Evolutionary conservation across 2,113 vertebrate species (phyloP).

Genomic region (Bambusicola thoracicus): DNA sequence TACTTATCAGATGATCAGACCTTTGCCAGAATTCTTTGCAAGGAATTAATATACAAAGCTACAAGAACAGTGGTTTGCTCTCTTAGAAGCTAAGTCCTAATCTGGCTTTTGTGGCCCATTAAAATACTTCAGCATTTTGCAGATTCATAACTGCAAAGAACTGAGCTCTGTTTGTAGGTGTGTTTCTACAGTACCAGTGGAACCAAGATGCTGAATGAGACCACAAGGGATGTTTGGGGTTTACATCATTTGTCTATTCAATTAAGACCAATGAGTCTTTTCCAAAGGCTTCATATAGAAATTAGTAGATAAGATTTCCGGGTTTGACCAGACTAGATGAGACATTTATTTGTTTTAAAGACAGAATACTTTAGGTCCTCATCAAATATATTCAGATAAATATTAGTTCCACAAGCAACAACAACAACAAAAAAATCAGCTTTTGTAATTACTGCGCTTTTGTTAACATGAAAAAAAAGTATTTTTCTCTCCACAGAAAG

Average conservation of each 20-base stretch:
- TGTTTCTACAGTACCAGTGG: not conserved
- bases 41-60: not conserved
- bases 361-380: conserved; percentile 19
- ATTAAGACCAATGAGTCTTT: not conserved
- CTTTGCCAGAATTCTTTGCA: not conserved
- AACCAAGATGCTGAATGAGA: not conserved
- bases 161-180: not conserved
- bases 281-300: not conserved
- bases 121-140: not conserved
- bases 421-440: conserved; percentile 9
- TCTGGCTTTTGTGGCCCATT: not conserved
- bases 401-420: not conserved
- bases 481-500: conserved; percentile 41
- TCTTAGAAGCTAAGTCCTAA: not conserved
- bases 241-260: not conserved
- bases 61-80: not conserved
- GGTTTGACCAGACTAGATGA: conserved; percentile 3
- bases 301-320: not conserved
- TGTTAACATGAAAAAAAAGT: conserved; percentile 2
- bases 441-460: conserved; percentile 23
- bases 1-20: conserved; percentile 7
- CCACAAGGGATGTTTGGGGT: not conserved
- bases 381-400: not conserved
- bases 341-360: not conserved
- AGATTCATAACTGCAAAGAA: not conserved